These are phyloP conservation scores for Lottia scabra DNA, from an alignment of 2,888 invertebrate genomes.

Conservation along the genomic window DNA sequence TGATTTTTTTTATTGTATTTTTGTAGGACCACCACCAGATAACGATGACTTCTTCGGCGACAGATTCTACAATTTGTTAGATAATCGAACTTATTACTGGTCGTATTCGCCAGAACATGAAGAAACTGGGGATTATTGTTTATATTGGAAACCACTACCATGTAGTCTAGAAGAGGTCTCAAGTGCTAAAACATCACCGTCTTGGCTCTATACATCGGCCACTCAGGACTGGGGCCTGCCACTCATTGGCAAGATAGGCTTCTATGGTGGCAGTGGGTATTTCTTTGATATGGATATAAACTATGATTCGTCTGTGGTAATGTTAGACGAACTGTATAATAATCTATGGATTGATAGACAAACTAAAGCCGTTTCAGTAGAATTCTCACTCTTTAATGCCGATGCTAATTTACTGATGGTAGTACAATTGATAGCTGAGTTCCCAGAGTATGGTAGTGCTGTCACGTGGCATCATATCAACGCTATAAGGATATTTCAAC, in stretches of 20 bases:
- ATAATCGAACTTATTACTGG: slow-evolving; percentile 9
- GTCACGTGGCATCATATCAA: slow-evolving; percentile 34
- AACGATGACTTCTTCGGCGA: background rate
- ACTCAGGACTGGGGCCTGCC: slow-evolving; percentile 37
- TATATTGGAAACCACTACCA: slow-evolving; percentile 30
- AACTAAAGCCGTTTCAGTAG: slow-evolving; percentile 58
- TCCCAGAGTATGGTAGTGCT: slow-evolving; percentile 47
- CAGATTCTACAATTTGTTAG: background rate
- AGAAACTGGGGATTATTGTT: slow-evolving; percentile 33
- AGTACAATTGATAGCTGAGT: slow-evolving; percentile 49
- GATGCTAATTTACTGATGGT: slow-evolving; percentile 53
- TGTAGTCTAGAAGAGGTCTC: slow-evolving; percentile 21
- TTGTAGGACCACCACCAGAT: background rate
- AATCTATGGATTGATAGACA: slow-evolving; percentile 54
- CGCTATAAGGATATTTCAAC: slow-evolving; percentile 39
- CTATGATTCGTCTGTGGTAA: slow-evolving; percentile 26
- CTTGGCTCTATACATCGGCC: slow-evolving; percentile 37
- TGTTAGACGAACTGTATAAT: slow-evolving; percentile 35
- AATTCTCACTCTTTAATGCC: slow-evolving; percentile 59
- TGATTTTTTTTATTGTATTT: background rate
- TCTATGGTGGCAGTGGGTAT: slow-evolving; percentile 48
- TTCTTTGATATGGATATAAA: slow-evolving; percentile 36
- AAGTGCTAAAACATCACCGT: slow-evolving; percentile 20
- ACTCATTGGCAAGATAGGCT: slow-evolving; percentile 36
- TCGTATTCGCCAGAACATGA: slow-evolving; percentile 30